Evolutionary conservation across 2,888 invertebrate genomes (phyloP).

Genomic region (Litoditis marina): DNA sequence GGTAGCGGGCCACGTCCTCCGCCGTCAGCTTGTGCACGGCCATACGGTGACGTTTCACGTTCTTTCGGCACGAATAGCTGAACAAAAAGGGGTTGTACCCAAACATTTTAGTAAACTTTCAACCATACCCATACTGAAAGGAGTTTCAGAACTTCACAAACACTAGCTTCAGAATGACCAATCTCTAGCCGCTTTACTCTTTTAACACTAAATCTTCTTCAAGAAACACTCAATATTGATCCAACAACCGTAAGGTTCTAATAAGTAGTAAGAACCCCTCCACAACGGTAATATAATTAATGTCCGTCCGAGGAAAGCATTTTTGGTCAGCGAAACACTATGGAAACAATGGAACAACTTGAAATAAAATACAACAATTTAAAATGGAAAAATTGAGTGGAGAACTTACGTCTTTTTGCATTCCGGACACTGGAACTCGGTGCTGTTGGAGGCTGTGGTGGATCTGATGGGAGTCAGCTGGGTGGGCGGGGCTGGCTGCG

Average conservation of each 20-base stretch:
- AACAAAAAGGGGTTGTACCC: slow-evolving; percentile 8
- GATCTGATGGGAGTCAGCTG: neutral
- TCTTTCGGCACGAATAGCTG: slow-evolving; percentile 54
- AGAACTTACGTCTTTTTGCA: slow-evolving; percentile 31
- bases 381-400: neutral
- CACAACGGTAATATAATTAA: too few species aligned
- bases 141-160: too few species aligned
- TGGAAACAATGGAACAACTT: too few species aligned
- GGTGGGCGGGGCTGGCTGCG: neutral
- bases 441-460: slow-evolving; percentile 1
- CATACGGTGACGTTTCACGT: slow-evolving; percentile 54
- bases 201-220: neutral
- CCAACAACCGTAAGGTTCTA: too few species aligned
- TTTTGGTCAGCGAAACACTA: too few species aligned
- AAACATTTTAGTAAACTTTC: too few species aligned
- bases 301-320: too few species aligned
- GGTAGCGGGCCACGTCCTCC: slow-evolving; percentile 34
- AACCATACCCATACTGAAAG: neutral
- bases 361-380: too few species aligned
- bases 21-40: slow-evolving; percentile 50
- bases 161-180: neutral
- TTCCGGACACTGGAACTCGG: slow-evolving; percentile 39
- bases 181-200: neutral
- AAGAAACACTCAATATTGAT: too few species aligned
- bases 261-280: too few species aligned